Evolutionary conservation across 2,888 invertebrate species (phyloP).

Genomic region (Papilio protenor): DNA sequence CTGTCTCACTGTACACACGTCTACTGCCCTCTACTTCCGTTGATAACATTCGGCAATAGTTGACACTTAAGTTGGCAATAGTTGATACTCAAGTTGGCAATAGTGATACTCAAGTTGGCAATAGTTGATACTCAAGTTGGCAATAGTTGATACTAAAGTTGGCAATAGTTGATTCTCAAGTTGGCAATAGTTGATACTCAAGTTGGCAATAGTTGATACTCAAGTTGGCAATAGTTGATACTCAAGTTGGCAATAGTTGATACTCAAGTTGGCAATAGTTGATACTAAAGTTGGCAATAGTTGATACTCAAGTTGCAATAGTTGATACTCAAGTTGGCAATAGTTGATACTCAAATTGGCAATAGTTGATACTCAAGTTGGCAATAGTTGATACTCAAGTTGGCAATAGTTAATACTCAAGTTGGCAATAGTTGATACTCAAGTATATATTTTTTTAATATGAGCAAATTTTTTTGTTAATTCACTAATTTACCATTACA

Average conservation of each 20-base stretch:
- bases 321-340: not conserved
- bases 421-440: too few relatives aligned
- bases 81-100: not conserved
- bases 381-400: not conserved
- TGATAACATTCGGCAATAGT: not conserved
- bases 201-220: not conserved
- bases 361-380: too few relatives aligned
- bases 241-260: not conserved
- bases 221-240: too few relatives aligned
- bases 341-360: not conserved
- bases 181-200: not conserved
- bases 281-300: not conserved
- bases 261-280: not conserved
- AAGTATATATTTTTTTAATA: too few relatives aligned
- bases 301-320: too few relatives aligned
- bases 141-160: not conserved
- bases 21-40: too few relatives aligned
- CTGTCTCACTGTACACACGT: too few relatives aligned
- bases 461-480: too few relatives aligned
- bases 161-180: too few relatives aligned
- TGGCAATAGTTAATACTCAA: not conserved
- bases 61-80: not conserved
- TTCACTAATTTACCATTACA: too few relatives aligned
- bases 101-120: not conserved
- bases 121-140: not conserved